A percentile compares a stretch with the other conserved stretches of the same genome.
Conservation (phyloP, 2,888 invertebrate genomes). For the Cheilosia impressa region DNA sequence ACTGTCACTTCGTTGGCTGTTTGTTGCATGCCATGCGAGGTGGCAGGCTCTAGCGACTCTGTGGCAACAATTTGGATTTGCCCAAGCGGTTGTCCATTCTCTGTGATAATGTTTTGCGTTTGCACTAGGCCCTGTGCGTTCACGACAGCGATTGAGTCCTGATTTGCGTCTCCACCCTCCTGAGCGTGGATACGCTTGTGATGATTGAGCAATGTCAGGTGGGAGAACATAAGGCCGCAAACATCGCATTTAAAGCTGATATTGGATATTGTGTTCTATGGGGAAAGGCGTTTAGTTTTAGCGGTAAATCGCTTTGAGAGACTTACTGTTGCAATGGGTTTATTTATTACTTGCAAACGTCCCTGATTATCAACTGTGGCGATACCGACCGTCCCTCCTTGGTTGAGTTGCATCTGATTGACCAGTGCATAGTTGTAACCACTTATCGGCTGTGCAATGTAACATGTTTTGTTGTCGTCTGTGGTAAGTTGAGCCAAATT, state of each 20-base stretch:
- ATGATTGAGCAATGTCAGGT: constrained; percentile 91
- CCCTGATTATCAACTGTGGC: constrained; percentile 83
- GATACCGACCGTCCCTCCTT: constrained; percentile 85
- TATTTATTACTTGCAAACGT: constrained; percentile 83
- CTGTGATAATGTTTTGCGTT: constrained; percentile 83
- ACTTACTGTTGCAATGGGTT: constrained; percentile 82
- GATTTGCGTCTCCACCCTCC: constrained; percentile 84
- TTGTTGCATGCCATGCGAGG: constrained; percentile 76
- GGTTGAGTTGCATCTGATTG: constrained; percentile 92
- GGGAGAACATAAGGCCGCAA: constrained; percentile 93
- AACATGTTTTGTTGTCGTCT: constrained; percentile 89
- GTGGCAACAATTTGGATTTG: constrained; percentile 87
- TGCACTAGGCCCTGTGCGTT: constrained; percentile 83
- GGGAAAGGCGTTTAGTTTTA: background rate
- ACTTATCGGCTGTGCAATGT: constrained; percentile 90
- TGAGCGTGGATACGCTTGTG: constrained; percentile 92
- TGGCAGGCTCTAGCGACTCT: constrained; percentile 82
- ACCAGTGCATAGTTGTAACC: constrained; percentile 91
- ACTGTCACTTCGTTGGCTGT: constrained; percentile 76
- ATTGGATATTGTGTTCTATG: constrained; percentile 89
- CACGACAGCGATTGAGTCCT: constrained; percentile 85
- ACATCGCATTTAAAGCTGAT: constrained; percentile 95
- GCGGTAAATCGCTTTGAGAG: background rate
- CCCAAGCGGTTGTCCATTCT: constrained; percentile 83
- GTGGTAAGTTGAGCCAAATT: constrained; percentile 88